Base-by-base conservation (phyloP, 92 coral and sea anemone genomes). In the Palythoa caribaeorum region DNA sequence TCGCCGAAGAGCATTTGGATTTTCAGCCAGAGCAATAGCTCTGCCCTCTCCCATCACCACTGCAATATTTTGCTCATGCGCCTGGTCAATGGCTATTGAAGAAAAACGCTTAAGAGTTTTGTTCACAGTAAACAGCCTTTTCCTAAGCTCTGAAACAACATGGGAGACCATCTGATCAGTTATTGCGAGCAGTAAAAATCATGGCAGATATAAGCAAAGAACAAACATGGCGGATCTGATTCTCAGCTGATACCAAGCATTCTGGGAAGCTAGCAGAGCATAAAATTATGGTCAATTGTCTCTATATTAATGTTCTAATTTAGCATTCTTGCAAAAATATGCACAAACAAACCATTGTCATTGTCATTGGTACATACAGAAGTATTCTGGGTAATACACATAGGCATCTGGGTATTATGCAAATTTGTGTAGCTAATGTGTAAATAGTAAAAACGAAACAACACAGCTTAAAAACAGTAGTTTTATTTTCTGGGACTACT, bases 41-140 rank as follows among this genome's bases (percentile, higher is more conserved):
- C 92, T 81, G 20, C 96, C 91, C 48, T 91, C 90, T 4, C 94
- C 94, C 77, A 91, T 93, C 52, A 91, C 93, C 84, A 85, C 75
- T 16, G 79, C 93, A 87, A 84, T 90, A 79, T 93, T 93, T 48
- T 90, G 93, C 59, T 93, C 89, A 59, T 93, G 94, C 6, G 88
- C 95, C 54, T 93, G 94, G 71, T 93, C 90, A 39, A 90, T 91
- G 68, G 95, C 92, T 36, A 91, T 80, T 20, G 94, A 83, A 38
- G 92, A 91, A 36, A 91, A 88, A 54, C 71, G 84, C 89, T 87
- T 77, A 39, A 55, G 74, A 14, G 92, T 66, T 89, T 93, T 90
- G 86, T 90, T 73, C 7, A 93, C 86, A 13, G 90, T 70, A 66
- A 93, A 85, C 13, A 78, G 78, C 52, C 93, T 88, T 14, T 37